A percentile compares a stretch with the other conserved stretches of the same genome.
These are phyloP conservation scores for Picus viridis DNA, from an alignment of 2,797 vertebrate species.

Conservation along the genomic window DNA sequence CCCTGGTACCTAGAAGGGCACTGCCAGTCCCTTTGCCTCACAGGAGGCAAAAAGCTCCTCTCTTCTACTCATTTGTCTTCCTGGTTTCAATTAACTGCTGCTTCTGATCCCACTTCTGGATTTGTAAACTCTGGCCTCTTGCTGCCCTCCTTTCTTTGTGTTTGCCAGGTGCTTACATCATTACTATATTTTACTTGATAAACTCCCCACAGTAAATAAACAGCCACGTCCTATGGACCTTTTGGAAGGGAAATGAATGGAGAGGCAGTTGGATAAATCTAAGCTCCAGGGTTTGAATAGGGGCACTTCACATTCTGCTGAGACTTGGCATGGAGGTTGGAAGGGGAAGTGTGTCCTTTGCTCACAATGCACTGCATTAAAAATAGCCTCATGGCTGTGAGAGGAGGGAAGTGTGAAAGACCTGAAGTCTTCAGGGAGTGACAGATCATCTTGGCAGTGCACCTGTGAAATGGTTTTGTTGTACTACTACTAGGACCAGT, in stretches of 20 bases:
- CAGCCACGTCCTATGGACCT: not conserved
- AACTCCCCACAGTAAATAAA: slow-evolving; percentile 29
- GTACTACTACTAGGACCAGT: not conserved
- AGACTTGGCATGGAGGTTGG: slow-evolving; percentile 52
- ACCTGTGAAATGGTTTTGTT: slow-evolving; percentile 26
- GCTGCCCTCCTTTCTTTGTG: not conserved
- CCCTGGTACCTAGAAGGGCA: not conserved
- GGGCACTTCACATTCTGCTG: slow-evolving; percentile 14
- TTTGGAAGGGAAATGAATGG: slow-evolving; percentile 15
- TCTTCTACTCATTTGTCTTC: not conserved
- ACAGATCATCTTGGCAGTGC: not conserved
- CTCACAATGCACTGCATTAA: slow-evolving; percentile 1
- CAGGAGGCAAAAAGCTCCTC: not conserved
- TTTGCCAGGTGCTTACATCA: not conserved
- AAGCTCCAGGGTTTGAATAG: not conserved
- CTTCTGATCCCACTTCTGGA: not conserved
- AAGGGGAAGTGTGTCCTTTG: slow-evolving; percentile 61
- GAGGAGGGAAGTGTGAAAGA: slow-evolving; percentile 53
- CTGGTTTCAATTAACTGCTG: not conserved
- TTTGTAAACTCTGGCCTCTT: not conserved
- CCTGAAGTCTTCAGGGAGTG: not conserved
- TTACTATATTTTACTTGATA: not conserved
- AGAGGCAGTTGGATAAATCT: not conserved
- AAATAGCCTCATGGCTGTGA: slow-evolving; percentile 42
- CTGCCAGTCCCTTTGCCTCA: not conserved